Evolutionary conservation across 1,140 invertebrate species (phyloP), one percentile per base, ranked within the genome.

Genomic region (Drosophila yakuba): DNA sequence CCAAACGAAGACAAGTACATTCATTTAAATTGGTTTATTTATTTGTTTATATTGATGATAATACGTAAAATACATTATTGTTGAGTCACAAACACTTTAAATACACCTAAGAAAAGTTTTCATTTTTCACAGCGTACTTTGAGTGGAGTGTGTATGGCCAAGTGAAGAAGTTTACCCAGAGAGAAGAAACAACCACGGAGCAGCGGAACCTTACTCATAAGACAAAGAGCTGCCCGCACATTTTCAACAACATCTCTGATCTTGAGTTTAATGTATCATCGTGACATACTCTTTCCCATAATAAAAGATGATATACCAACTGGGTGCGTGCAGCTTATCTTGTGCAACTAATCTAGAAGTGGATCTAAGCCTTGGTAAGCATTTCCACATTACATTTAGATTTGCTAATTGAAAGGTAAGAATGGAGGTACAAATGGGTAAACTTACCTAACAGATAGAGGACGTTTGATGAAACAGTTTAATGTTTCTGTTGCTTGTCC

Each of bases 231-330:
- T 88, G 68, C 83, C 83, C 83, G 83, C 83, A 74, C 83, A 88
- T 83, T 88, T 86, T 82, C 64, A 88, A 80, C 74, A 80, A 83
- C 72, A 79, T 85, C 84, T 72, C 64, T 86, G 77, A 80, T 85
- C 81, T 80, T 86, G 73, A 85, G 78, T 39, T 74, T 81, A 38
- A 20, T 56, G 45, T 39, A 36, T 48, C 28, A 32, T 17, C 43
- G 11, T 32, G 47, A 38, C 47, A 23, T 45, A 57, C 67, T 47
- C 67, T 71, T 55, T 41, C 17, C 36, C 62, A 47, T 17, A 8
- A 14, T 8, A 35, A 12, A 47, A 39, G 48, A 69, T 50, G 4
- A 67, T 10, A 12, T 5, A 56, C 35, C 14, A 68, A 32, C 14
- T 11, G 4, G 36, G 58, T 67, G 64, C 59, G 64, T 67, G 64